Conservation (phyloP, 2,113 vertebrate species). For the Gulo gulo region DNA sequence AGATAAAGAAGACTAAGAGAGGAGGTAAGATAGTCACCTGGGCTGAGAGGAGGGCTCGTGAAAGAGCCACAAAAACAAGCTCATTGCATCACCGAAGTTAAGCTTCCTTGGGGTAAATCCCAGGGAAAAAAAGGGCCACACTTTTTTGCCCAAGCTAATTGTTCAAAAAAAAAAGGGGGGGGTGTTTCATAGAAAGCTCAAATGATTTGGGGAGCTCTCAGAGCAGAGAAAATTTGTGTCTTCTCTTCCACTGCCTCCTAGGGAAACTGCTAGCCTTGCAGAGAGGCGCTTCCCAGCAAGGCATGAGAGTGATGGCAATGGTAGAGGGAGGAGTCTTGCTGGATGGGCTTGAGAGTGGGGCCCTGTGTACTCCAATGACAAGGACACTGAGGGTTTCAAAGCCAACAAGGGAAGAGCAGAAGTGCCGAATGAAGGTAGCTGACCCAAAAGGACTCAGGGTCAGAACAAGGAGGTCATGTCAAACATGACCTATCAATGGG, state of each 20-base stretch:
- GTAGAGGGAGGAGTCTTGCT: background rate
- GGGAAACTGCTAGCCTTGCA: background rate
- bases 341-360: no score
- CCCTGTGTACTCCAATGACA: background rate
- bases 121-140: background rate
- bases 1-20: background rate
- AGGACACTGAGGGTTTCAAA: background rate
- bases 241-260: background rate
- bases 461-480: background rate
- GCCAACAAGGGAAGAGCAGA: background rate
- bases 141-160: background rate
- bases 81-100: no score
- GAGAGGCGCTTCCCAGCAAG: background rate
- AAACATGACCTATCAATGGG: background rate
- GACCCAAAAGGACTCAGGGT: background rate
- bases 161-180: background rate
- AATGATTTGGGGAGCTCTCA: background rate
- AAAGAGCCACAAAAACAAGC: no score
- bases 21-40: background rate
- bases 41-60: background rate
- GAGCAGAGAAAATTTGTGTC: background rate
- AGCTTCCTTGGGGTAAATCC: background rate
- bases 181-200: background rate
- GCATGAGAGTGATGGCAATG: background rate
- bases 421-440: background rate